These are phyloP conservation scores for Onychostruthus taczanowskii DNA, from an alignment of 2,113 vertebrate genomes.

Conservation along the genomic window DNA sequence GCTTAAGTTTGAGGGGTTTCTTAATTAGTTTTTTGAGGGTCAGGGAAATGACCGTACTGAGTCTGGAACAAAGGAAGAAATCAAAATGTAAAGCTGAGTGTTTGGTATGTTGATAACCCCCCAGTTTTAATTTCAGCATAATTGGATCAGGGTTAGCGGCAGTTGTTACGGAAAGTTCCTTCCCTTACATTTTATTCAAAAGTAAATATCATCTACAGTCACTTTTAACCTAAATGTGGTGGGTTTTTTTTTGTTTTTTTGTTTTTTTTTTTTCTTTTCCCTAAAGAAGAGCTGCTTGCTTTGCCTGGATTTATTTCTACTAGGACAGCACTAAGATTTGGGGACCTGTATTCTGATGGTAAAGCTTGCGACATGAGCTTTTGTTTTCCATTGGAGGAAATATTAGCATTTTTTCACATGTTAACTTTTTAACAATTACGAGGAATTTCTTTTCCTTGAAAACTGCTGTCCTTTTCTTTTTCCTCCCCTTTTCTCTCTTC, in stretches of 20 bases:
- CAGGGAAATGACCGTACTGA: constrained; percentile 5
- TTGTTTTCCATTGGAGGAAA: constrained; percentile 21
- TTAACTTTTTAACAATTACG: constrained; percentile 21
- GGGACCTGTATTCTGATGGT: background rate
- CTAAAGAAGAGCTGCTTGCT: background rate
- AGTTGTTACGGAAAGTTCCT: constrained; percentile 27
- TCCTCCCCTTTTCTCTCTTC: constrained; percentile 54
- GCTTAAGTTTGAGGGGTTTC: background rate
- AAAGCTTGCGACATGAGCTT: background rate
- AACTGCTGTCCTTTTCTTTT: constrained; percentile 36
- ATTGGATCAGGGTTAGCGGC: constrained; percentile 22
- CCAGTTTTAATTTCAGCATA: constrained; percentile 45
- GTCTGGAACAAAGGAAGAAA: constrained; percentile 52
- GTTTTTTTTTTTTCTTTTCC: fast-evolving
- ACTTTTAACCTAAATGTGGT: background rate
- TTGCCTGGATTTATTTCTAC: constrained; percentile 14
- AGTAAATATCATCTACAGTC: constrained; percentile 38
- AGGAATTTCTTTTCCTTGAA: constrained; percentile 59
- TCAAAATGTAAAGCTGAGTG: constrained; percentile 28
- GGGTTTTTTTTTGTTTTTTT: background rate
- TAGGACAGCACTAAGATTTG: background rate
- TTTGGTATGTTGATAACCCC: constrained; percentile 42
- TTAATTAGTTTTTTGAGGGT: constrained; percentile 46
- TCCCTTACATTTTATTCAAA: constrained; percentile 19
- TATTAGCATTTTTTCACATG: background rate